Evolutionary conservation across 2,113 vertebrate species (phyloP).

Genomic region (Lanius ludovicianus): DNA sequence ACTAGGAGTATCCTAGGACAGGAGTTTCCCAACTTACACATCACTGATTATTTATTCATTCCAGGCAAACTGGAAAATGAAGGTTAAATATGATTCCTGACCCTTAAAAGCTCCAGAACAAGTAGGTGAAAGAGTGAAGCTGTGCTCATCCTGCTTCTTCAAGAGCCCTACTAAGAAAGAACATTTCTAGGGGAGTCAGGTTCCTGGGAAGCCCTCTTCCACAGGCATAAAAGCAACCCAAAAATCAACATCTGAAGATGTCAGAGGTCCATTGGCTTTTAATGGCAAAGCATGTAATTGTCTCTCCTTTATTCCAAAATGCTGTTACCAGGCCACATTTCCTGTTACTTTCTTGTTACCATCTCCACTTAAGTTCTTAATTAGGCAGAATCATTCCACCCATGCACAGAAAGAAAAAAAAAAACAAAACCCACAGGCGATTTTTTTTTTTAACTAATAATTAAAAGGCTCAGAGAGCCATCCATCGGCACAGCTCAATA

Average conservation of each 20-base stretch:
- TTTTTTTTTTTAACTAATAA: background rate
- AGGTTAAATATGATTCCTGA: background rate
- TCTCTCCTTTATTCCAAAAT: background rate
- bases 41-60: background rate
- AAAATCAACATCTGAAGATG: background rate
- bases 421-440: rapidly evolving
- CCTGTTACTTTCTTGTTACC: background rate
- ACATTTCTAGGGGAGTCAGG: background rate
- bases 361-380: background rate
- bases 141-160: background rate
- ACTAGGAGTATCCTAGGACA: background rate
- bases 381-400: background rate
- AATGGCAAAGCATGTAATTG: background rate
- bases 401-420: background rate
- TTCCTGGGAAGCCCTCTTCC: background rate
- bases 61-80: background rate
- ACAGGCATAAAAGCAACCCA: background rate
- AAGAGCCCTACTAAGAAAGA: background rate
- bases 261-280: background rate
- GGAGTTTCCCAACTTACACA: background rate
- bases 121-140: background rate
- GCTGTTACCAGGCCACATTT: background rate
- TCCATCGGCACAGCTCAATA: background rate
- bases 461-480: background rate
- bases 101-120: background rate